phyloP scores from a whole-genome alignment of 2,113 vertebrate genomes.

The human (Homo sapiens) region GRCh38 chr1:192191001-192191500 shows the following conservation, averaged over 20 bases:
- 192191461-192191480: background rate
- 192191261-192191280: background rate
- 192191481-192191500: background rate
- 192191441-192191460: background rate
- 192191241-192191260: background rate
- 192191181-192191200: background rate
- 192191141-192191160: background rate
- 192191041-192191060: background rate
- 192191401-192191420: background rate
- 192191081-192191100: background rate
- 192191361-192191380: background rate
- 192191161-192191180: background rate
- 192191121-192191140: background rate
- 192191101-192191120: background rate
- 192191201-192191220: background rate
- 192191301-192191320: background rate
- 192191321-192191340: background rate
- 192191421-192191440: background rate
- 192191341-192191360: background rate
- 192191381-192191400: background rate
- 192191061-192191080: background rate
- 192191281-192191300: background rate
- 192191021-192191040: background rate
- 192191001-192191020: background rate
- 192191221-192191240: background rate